Evolutionary conservation across 1,140 invertebrate genomes (phyloP), one percentile per base, ranked within the genome.

Genomic region (Monomorium pharaonis): DNA sequence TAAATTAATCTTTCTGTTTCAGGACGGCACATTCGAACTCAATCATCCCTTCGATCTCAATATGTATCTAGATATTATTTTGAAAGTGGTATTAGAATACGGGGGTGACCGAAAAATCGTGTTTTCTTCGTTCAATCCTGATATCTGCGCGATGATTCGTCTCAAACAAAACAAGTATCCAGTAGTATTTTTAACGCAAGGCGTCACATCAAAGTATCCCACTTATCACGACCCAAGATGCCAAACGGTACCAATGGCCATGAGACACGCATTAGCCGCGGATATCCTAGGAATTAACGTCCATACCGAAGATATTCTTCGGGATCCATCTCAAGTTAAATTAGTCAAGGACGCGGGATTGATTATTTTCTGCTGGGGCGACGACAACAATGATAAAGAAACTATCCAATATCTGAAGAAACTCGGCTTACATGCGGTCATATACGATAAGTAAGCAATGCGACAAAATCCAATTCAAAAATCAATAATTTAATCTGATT

Each of bases 101-200:
- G 98, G 97, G 37, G 97, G 96, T 0, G 95, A 96, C 33, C 96
- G 99, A 51, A 97, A 97, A 76, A 98, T 99, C 65, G 97, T 99
- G 16, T 98, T 99, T 89, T 99, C 98, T 0, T 98, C 98, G 90
- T 99, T 99, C 94, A 98, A 99, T 95, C 98, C 98, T 0, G 98
- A 99, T 92, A 97, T 98, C 65, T 99, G 98, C 92, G 97, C 98
- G 0, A 98, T 99, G 98, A 95, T 99, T 65, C 96, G 98, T 49
- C 95, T 98, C 77, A 99, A 99, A 92, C 99, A 99, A 95, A 99
- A 99, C 94, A 98, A 97, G 90, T 99, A 99, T 95, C 98, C 99
- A 0, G 98, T 99, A 0, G 97, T 99, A 95, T 99, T 99, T 93
- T 94, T 99, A 62, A 99, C 98, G 0, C 96, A 98, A 95, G 98